Evolutionary conservation across 2,113 vertebrate genomes (phyloP).

Genomic region (Perca schrenkii): DNA sequence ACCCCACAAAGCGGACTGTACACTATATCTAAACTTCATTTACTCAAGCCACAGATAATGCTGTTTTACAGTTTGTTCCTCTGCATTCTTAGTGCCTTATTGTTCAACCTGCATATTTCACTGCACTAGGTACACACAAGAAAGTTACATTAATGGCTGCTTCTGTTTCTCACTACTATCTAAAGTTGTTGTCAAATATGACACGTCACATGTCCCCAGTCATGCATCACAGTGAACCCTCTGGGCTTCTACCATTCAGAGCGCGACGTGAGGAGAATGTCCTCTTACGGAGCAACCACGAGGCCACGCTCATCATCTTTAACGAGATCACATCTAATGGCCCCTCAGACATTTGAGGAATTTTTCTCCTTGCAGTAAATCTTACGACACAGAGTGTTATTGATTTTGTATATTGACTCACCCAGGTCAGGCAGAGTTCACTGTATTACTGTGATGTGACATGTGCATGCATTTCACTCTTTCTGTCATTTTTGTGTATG

Average conservation of each 20-base stretch:
- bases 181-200: constrained; percentile 16
- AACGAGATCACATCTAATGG: constrained; percentile 64
- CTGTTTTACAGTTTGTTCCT: constrained; percentile 38
- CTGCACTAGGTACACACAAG: not conserved
- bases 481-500: constrained; percentile 7
- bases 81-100: constrained; percentile 35
- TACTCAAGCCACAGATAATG: constrained; percentile 66
- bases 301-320: constrained; percentile 50
- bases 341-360: constrained; percentile 68
- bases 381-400: constrained; percentile 65
- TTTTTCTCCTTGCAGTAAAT: constrained; percentile 61
- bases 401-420: constrained; percentile 65
- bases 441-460: constrained; percentile 40
- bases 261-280: constrained; percentile 43
- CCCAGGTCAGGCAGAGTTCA: constrained; percentile 72
- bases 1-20: constrained; percentile 63
- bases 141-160: constrained; percentile 11
- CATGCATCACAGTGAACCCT: constrained; percentile 25
- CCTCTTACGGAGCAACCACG: constrained; percentile 32
- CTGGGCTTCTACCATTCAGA: constrained; percentile 16
- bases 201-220: constrained; percentile 4
- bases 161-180: constrained; percentile 7
- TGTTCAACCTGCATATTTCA: constrained; percentile 38
- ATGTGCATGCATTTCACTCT: constrained; percentile 3
- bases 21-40: constrained; percentile 62